These are phyloP conservation scores for Misgurnus mizolepis DNA, from an alignment of 2,113 vertebrate genomes.

Conservation along the genomic window DNA sequence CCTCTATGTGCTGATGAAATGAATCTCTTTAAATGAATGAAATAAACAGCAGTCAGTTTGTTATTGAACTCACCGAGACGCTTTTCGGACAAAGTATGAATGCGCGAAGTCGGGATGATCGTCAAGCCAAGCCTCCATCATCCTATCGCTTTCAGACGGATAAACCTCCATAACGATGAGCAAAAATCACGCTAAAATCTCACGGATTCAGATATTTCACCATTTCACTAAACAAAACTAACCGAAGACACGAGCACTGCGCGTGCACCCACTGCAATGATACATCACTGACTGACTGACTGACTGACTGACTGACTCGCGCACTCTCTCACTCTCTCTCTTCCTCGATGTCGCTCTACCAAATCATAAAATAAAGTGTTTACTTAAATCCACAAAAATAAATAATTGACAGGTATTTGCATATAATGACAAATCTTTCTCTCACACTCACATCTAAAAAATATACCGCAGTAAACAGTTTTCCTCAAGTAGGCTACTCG, in stretches of 20 bases:
- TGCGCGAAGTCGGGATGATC: conserved; percentile 87
- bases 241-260: too few species aligned
- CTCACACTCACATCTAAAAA: not conserved
- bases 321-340: conserved; percentile 21
- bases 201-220: not conserved
- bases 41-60: not conserved
- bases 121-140: conserved; percentile 93
- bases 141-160: conserved; percentile 71
- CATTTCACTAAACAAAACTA: not conserved
- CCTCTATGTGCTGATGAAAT: not conserved
- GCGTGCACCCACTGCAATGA: not conserved
- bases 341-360: not conserved
- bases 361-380: too few species aligned
- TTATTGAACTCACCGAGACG: conserved; percentile 80
- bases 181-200: conserved; percentile 15
- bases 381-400: too few species aligned
- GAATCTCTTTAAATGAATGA: not conserved
- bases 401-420: too few species aligned
- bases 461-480: too few species aligned
- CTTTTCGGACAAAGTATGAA: conserved; percentile 92
- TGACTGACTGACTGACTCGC: conserved; percentile 24
- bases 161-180: conserved; percentile 73
- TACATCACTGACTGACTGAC: conserved; percentile 11
- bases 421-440: not conserved
- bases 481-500: too few species aligned